phyloP scores from a whole-genome alignment of 2,888 invertebrate species.

The Lasiommata megera region DNA sequence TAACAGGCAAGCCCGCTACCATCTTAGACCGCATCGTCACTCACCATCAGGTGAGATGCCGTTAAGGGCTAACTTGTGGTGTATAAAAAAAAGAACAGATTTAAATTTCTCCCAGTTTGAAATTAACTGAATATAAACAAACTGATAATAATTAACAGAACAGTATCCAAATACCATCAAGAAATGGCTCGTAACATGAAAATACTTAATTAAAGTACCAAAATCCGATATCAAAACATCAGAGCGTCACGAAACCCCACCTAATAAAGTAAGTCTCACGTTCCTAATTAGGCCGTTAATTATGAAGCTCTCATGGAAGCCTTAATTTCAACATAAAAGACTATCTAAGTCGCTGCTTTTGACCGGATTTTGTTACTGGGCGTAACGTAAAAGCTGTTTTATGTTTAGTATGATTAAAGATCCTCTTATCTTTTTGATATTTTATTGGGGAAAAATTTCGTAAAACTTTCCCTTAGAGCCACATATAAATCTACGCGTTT shows the following conservation, averaged over 20 bases:
- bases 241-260: slow-evolving; percentile 64
- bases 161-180: slow-evolving; percentile 29
- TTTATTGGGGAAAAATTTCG: slow-evolving; percentile 2
- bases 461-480: background rate
- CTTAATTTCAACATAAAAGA: slow-evolving; percentile 76
- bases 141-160: slow-evolving; percentile 26
- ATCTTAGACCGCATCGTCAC: no score
- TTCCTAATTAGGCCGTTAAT: slow-evolving; percentile 79
- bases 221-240: slow-evolving; percentile 74
- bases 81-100: no score
- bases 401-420: slow-evolving; percentile 17
- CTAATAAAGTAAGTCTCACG: slow-evolving; percentile 77
- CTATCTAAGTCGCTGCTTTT: slow-evolving; percentile 58
- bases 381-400: slow-evolving; percentile 29
- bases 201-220: slow-evolving; percentile 75
- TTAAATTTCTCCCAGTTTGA: no score
- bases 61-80: no score
- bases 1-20: no score
- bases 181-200: slow-evolving; percentile 55
- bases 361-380: slow-evolving; percentile 65
- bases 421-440: slow-evolving; percentile 10
- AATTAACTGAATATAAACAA: background rate
- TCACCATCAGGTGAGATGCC: no score
- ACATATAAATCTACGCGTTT: no score
- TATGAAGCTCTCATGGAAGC: slow-evolving; percentile 76